These are phyloP conservation scores for Stegostoma tigrinum DNA, from an alignment of 2,113 vertebrate species.

Conservation along the genomic window DNA sequence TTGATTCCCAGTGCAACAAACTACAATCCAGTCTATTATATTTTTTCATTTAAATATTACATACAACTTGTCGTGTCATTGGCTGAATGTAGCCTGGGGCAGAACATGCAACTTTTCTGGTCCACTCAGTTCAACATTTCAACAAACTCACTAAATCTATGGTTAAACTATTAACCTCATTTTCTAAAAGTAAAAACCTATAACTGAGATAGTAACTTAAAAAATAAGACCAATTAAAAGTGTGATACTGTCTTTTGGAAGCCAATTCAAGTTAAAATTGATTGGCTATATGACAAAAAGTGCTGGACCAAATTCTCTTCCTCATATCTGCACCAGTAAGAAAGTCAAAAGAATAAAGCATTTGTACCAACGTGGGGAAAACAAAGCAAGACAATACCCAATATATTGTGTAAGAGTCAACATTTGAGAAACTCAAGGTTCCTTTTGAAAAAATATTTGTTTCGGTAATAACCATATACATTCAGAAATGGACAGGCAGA, in stretches of 20 bases:
- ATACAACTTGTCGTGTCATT: neutral
- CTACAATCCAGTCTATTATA: neutral
- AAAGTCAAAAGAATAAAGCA: neutral
- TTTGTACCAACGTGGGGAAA: too few relatives aligned
- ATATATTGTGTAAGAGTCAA: neutral
- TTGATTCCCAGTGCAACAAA: neutral
- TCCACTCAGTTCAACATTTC: neutral
- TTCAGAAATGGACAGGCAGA: neutral
- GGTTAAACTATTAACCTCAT: neutral
- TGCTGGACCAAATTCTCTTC: neutral
- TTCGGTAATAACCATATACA: neutral
- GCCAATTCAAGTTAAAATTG: neutral
- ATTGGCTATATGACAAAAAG: neutral
- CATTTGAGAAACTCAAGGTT: neutral
- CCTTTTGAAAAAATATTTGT: neutral
- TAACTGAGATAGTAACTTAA: neutral
- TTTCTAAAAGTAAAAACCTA: neutral
- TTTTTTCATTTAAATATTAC: neutral
- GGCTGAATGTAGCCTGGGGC: neutral
- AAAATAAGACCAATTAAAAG: neutral
- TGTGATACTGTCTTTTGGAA: neutral
- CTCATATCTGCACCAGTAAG: neutral
- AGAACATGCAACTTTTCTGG: neutral
- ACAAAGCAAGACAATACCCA: neutral
- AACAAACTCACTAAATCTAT: neutral